Conservation (phyloP, 1,140 invertebrate species). For the Onthophagus taurus region DNA sequence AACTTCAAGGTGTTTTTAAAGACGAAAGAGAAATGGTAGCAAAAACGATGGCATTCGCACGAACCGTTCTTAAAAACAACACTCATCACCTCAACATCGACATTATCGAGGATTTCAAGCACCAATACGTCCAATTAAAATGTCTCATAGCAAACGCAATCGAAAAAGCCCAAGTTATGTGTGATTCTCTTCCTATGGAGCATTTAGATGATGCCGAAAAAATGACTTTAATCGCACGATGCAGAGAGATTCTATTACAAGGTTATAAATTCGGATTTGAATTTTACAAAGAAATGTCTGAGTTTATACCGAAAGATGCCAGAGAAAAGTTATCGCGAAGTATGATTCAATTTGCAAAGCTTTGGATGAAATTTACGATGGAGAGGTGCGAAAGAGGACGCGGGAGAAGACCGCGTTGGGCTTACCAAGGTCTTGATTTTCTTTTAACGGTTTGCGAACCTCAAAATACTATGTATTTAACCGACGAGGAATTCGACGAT, state of each 20-base stretch:
- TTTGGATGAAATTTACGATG: conserved; percentile 82
- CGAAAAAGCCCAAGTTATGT: conserved; percentile 50
- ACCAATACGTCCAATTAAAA: conserved; percentile 39
- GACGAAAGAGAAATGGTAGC: conserved; percentile 68
- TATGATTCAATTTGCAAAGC: conserved; percentile 65
- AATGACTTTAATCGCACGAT: conserved; percentile 46
- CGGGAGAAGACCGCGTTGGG: conserved; percentile 75
- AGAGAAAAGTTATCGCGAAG: conserved; percentile 25
- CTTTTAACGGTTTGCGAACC: conserved; percentile 74
- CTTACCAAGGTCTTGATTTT: conserved; percentile 77
- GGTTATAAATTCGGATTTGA: conserved; percentile 85
- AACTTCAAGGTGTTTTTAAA: conserved; percentile 68
- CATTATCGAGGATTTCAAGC: conserved; percentile 48
- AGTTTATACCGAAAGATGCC: conserved; percentile 23
- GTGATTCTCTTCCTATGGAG: conserved; percentile 43
- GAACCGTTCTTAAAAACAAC: conserved; percentile 52
- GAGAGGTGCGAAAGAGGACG: conserved; percentile 73
- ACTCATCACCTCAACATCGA: conserved; percentile 24
- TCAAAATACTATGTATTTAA: conserved; percentile 61
- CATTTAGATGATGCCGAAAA: conserved; percentile 44
- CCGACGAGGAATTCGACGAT: conserved; percentile 66
- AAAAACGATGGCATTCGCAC: conserved; percentile 70
- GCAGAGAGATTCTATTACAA: conserved; percentile 74
- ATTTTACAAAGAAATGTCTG: conserved; percentile 71
- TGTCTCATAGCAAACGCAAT: conserved; percentile 52